phyloP scores from a whole-genome alignment of 2,888 invertebrate species.

The Lacanobia oleracea region DNA sequence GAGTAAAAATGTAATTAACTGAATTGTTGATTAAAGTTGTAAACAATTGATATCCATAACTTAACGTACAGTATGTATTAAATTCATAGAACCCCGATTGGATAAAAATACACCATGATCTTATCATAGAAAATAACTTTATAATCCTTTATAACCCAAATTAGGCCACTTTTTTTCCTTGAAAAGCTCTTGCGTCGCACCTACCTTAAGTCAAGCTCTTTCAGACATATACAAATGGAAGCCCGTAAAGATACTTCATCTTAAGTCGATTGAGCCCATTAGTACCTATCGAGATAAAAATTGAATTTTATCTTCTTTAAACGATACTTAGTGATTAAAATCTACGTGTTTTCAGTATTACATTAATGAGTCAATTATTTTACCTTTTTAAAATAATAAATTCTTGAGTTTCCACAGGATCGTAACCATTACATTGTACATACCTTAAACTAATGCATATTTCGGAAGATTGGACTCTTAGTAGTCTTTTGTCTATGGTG shows the following conservation, averaged over 20 bases:
- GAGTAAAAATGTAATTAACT: not conserved
- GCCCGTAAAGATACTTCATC: slow-evolving; percentile 13
- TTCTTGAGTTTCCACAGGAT: no score
- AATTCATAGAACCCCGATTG: not conserved
- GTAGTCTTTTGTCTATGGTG: no score
- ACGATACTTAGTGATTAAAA: slow-evolving; percentile 1
- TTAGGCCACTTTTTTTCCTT: not conserved
- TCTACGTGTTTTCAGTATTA: slow-evolving; percentile 4
- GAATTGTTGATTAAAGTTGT: not conserved
- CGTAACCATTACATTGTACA: no score
- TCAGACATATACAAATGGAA: slow-evolving; percentile 16
- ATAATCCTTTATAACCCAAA: not conserved
- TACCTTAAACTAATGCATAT: no score
- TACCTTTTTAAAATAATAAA: not conserved
- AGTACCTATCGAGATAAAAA: slow-evolving; percentile 1
- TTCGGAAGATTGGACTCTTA: no score
- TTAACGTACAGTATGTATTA: no score
- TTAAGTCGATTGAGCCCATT: slow-evolving; percentile 8
- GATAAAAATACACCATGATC: not conserved
- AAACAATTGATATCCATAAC: not conserved
- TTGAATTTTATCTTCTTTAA: slow-evolving; percentile 7
- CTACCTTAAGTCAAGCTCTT: not conserved
- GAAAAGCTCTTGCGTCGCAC: not conserved
- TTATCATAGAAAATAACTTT: not conserved
- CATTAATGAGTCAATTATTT: not conserved